Percentiles rank a stretch among this genome's conserved stretches.
phyloP scores from a whole-genome alignment of 2,113 vertebrate genomes.

The Ondatra zibethicus region DNA sequence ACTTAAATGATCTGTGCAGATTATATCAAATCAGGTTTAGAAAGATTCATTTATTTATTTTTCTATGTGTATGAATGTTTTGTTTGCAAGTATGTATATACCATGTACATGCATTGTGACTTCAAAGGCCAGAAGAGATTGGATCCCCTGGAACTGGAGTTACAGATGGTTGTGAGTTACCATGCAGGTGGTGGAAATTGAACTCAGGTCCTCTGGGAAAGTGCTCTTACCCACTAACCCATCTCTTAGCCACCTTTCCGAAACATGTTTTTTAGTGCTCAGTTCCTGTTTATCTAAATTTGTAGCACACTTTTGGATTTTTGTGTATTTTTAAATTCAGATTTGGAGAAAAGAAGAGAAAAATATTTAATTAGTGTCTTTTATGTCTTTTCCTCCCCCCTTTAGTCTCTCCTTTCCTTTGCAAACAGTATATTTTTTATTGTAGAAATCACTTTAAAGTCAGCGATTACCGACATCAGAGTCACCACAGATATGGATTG shows the following conservation, averaged over 20 bases:
- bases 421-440: slow-evolving; percentile 10
- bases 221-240: not conserved
- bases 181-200: not conserved
- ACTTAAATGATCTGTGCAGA: not conserved
- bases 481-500: not conserved
- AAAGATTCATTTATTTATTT: slow-evolving; percentile 24
- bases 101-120: not conserved
- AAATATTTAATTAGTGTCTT: not conserved
- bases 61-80: not conserved
- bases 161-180: not conserved
- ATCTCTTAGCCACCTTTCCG: not conserved
- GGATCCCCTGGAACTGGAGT: not conserved
- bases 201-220: not conserved
- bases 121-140: not conserved
- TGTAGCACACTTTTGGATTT: not conserved
- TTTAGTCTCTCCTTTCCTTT: not conserved
- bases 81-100: not conserved
- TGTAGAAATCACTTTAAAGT: not conserved
- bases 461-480: not conserved
- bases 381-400: not conserved
- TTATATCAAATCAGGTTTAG: not conserved
- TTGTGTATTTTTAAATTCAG: slow-evolving; percentile 20
- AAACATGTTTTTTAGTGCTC: not conserved
- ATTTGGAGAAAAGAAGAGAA: not conserved
- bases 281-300: not conserved